Base-by-base conservation (phyloP, 2,888 invertebrate species). In the Volucella inflata region DNA sequence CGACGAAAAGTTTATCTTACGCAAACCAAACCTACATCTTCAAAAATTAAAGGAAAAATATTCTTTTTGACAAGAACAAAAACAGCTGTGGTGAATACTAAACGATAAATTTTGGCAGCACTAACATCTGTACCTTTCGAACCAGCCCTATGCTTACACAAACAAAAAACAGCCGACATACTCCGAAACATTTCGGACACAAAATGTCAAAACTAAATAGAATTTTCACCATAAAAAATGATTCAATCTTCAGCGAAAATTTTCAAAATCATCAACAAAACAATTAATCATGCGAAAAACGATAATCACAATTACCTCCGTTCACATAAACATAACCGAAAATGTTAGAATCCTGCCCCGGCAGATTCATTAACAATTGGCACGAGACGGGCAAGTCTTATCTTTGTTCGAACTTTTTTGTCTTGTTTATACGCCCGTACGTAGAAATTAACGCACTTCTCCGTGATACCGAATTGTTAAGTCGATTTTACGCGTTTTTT, bases 81-180 rank as follows among this genome's bases (percentile, higher is more conserved):
- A 10, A 30, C 30, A 10, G 2, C 50, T n/a, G 46, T 42, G 65
- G 65, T 76, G 76, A 65, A 42, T 48, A 82, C 6, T 0, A 6
- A 48, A n/a, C 1, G 1, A 30, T 38, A 3, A 2, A 8, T 0
- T 40, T 51, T 78, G 72, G 67, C 62, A 68, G 30, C 38, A 83
- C 68, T 59, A 38, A 48, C 2, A 8, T 0, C 30, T 59, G 36
- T 17, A 72, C 46, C 46, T 65, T 59, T 44, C 30, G 16, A 55
- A 60, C 64, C 17, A 60, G 44, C 79, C 79, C 36, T 65, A 48
- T 51, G 42, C 62, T 21, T 46, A 65, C 72, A 83, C 75, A 80
- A 84, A 84, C 79, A 79, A 84, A 71, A 78, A 84, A 71, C 84
- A 84, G 75, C 80, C 80, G 80, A 80, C 75, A 79, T 10, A 57